A percentile compares a stretch with the other conserved stretches of the same genome.
These are phyloP conservation scores for Carcharodon carcharias DNA, from an alignment of 2,797 vertebrate genomes.

Conservation along the genomic window DNA sequence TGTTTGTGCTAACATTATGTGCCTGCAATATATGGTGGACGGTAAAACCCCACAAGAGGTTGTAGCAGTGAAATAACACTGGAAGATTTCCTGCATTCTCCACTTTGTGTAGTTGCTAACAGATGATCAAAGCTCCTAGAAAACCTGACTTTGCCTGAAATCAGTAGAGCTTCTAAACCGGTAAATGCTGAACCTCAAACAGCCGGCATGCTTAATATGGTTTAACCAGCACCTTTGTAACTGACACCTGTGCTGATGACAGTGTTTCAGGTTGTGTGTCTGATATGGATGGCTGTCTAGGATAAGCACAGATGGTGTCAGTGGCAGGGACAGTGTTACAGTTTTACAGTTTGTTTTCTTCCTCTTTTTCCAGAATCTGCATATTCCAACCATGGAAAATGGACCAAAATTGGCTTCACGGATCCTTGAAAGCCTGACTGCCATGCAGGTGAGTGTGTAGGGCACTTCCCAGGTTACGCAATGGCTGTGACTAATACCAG, in stretches of 20 bases:
- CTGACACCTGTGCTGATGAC: not conserved
- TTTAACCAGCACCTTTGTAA: not conserved
- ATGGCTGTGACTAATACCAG: not conserved
- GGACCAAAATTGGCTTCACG: constrained; percentile 61
- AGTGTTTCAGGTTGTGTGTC: not conserved
- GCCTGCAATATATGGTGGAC: not conserved
- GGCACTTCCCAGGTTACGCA: not conserved
- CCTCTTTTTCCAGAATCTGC: constrained; percentile 56
- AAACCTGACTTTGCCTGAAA: not conserved
- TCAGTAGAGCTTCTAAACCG: not conserved
- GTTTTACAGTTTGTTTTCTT: constrained; percentile 30
- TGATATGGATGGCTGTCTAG: not conserved
- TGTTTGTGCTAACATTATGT: no score
- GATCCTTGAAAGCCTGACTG: constrained; percentile 64
- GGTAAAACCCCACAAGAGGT: not conserved
- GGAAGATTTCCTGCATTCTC: not conserved
- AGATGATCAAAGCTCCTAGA: no score
- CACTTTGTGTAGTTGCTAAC: not conserved
- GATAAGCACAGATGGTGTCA: not conserved
- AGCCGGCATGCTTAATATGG: not conserved
- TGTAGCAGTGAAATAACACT: not conserved
- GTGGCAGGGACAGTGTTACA: not conserved
- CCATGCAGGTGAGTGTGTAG: constrained; percentile 69
- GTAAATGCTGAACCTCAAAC: not conserved
- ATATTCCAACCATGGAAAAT: constrained; percentile 67